These are phyloP conservation scores for Chrysolina americana DNA, from an alignment of 2,888 invertebrate species.

Conservation along the genomic window DNA sequence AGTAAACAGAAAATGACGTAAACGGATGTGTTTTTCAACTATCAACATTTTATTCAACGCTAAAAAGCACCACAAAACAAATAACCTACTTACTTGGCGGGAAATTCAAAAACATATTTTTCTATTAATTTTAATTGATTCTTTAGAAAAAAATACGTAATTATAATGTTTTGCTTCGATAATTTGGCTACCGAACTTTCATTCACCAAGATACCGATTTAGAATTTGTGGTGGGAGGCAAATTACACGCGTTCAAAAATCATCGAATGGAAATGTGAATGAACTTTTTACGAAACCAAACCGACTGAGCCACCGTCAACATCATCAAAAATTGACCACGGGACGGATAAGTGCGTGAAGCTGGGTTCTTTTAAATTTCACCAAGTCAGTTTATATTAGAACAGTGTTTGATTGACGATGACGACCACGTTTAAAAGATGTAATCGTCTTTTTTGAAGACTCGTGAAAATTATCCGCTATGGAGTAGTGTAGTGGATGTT, in stretches of 20 bases:
- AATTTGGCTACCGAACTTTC: not conserved
- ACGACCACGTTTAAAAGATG: slow-evolving; percentile 46
- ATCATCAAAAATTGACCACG: slow-evolving; percentile 67
- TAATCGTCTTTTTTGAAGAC: slow-evolving; percentile 49
- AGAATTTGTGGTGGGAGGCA: slow-evolving; percentile 3
- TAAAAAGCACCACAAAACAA: no score
- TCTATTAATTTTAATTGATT: not conserved
- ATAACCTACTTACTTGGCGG: not conserved
- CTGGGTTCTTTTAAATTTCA: slow-evolving; percentile 50
- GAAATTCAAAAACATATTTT: not conserved
- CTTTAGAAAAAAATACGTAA: slow-evolving; percentile 12
- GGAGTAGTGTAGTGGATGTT: slow-evolving; percentile 58
- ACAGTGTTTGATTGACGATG: slow-evolving; percentile 44
- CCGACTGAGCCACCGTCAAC: slow-evolving; percentile 65
- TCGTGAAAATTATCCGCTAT: slow-evolving; percentile 53
- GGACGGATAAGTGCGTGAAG: slow-evolving; percentile 55
- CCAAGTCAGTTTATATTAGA: slow-evolving; percentile 58
- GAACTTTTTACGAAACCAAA: slow-evolving; percentile 64
- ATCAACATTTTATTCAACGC: no score
- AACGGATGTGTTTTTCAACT: no score
- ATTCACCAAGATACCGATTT: slow-evolving; percentile 1
- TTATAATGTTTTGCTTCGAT: not conserved
- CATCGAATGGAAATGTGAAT: slow-evolving; percentile 58
- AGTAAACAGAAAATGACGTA: no score
- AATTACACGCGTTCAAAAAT: slow-evolving; percentile 16